Evolutionary conservation across 2,797 vertebrate species (phyloP), one percentile per base, ranked within the genome.

Genomic region (Octomys mimax): DNA sequence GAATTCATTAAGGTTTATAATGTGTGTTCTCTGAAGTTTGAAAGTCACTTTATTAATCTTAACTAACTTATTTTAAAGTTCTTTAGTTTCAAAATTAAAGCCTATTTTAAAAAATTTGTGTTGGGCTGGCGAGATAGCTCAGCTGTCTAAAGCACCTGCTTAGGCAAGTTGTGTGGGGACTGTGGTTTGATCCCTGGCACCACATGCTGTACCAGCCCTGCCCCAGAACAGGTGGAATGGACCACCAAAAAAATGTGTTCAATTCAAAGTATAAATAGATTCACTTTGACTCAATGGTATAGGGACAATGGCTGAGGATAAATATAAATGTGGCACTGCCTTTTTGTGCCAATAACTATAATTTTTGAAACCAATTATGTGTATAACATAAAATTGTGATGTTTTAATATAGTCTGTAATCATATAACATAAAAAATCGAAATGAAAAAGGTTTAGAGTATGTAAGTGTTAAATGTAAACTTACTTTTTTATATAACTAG

Each of bases 61-160:
- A 36, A n/a, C 26, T 78, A 68, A 81, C 79, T 95, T 92, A 57
- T 73, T 94, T 93, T 95, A 70, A 91, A 91, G 12, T 73, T 46
- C 6, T 89, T 84, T 70, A 49, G 6, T 62, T 90, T 92, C 21
- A 39, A 92, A 92, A 13, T 49, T 90, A 24, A 93, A 79, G 6
- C 52, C 89, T 59, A 3, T 0, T 28, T 95, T 86, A 61, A 24
- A 70, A 4, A 57, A 18, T 18, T 57, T 57, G 54, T 57, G 54
- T 57, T 57, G 54, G 52, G 54, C 16, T 18, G 14, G 54, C 4
- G 54, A 57, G 54, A 57, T 57, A 18, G 54, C 16, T 57, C 54
- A 57, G 54, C 16, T 14, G 54, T 57, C 54, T 57, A 57, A 57
- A 57, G 3, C 16, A 5, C 54, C 54, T 18, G 16, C 4, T 3